Percentiles rank a stretch among this genome's conserved stretches.
Conservation (phyloP, 2,113 vertebrate genomes). For the Hassar affinis region DNA sequence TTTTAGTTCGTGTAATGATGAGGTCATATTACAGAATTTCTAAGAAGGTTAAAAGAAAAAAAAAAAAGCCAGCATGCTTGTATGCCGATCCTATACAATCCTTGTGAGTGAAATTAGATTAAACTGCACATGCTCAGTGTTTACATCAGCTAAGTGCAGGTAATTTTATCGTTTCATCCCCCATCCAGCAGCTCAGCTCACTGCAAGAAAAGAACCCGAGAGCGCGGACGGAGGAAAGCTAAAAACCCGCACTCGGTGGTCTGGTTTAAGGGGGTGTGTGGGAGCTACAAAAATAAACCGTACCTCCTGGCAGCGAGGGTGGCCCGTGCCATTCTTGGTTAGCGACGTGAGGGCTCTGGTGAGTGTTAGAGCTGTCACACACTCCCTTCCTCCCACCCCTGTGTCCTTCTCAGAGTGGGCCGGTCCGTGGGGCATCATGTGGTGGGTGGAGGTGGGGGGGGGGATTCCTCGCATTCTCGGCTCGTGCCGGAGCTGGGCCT, state of each 20-base stretch:
- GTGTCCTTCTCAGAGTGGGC: constrained; percentile 56
- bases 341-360: constrained; percentile 83
- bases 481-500: constrained; percentile 52
- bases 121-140: constrained; percentile 66
- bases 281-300: constrained; percentile 93
- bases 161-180: constrained; percentile 61
- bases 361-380: constrained; percentile 93
- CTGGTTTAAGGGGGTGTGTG: constrained; percentile 75
- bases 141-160: constrained; percentile 59
- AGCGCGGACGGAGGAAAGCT: constrained; percentile 42
- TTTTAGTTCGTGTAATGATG: no score
- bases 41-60: background rate
- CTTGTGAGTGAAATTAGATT: constrained; percentile 62
- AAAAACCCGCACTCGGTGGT: constrained; percentile 79
- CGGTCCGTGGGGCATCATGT: constrained; percentile 40
- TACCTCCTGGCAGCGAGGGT: constrained; percentile 89
- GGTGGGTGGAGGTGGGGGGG: constrained; percentile 52
- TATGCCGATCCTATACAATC: constrained; percentile 62
- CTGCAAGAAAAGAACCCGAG: constrained; percentile 73
- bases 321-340: constrained; percentile 88
- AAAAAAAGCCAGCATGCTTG: background rate
- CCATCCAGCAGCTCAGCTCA: constrained; percentile 67
- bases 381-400: constrained; percentile 45
- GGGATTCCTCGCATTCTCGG: constrained; percentile 79
- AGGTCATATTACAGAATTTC: background rate